Base-by-base conservation (phyloP, 2,888 invertebrate genomes). In the Galerucella pusilla region DNA sequence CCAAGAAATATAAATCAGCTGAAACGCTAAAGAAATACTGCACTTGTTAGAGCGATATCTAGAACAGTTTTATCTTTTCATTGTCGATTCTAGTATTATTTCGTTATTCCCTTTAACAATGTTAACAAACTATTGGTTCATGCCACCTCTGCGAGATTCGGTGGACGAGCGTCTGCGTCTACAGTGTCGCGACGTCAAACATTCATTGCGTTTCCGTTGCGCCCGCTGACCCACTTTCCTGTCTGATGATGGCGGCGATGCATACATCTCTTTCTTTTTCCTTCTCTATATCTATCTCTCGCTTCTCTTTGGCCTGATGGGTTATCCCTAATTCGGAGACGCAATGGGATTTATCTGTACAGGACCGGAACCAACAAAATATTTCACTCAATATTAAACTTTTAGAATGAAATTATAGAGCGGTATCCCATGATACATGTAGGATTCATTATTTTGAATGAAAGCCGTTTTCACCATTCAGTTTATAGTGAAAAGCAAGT, bases 181-280 rank as follows among this genome's bases (percentile, higher is more conserved):
- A 46, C 68, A 72, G 67, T 49, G 73, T 67, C 69, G 75, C 70
- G 61, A 63, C 67, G 63, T 70, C 64, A 65, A 65, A 46, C 64
- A 45, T 67, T 61, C 75, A 74, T 75, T 77, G 78, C 78, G 78
- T 77, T 78, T 79, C 77, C 78, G 79, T 71, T 78, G 75, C 80
- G 77, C 80, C 75, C 75, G 76, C 77, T 80, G 80, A 78, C 80
- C 81, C 77, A 80, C 77, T 80, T 81, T 80, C 73, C 76, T 61
- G 28, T 66, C 28, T 20, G 64, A 65, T 65, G 64, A 65, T 65
- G 64, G 66, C 72, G 66, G 66, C 72, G 72, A 49, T 72, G 66
- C 60, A 66, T 14, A 49, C 35, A 45, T 72, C 72, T 66, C 60
- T 61, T 59, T 49, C 42, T 66, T 64, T 70, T 49, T n/a, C 20